A percentile compares a stretch with the other conserved stretches of the same genome.
These are phyloP conservation scores for Spinus olivaceus DNA, from an alignment of 2,797 vertebrate species.

Conservation along the genomic window DNA sequence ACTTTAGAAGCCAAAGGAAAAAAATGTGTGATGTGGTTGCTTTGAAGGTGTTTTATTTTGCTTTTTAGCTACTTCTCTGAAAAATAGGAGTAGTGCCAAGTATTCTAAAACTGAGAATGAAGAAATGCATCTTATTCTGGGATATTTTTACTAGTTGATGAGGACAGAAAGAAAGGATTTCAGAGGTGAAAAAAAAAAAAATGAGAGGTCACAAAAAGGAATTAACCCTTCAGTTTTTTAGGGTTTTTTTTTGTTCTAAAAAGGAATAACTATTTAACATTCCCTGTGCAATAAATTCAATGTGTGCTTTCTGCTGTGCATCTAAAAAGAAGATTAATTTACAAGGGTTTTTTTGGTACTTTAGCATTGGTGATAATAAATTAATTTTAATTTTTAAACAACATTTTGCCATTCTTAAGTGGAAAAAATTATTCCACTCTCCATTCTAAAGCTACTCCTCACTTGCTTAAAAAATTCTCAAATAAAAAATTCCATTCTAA, in stretches of 20 bases:
- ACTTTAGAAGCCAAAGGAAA: background rate
- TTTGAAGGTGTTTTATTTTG: conserved; percentile 18
- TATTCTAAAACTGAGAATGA: background rate
- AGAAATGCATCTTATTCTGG: background rate
- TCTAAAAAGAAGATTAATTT: background rate
- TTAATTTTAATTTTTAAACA: background rate
- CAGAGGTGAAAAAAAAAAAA: background rate
- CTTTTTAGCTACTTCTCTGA: background rate
- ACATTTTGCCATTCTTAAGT: background rate
- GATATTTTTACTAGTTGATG: background rate
- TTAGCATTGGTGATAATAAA: background rate
- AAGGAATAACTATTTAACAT: background rate
- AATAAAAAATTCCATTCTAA: background rate
- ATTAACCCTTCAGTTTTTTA: background rate
- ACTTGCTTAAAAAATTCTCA: background rate
- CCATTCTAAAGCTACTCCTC: background rate
- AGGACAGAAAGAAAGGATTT: background rate
- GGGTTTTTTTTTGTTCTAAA: background rate
- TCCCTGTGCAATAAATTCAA: background rate
- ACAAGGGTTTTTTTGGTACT: background rate
- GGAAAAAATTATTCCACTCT: background rate
- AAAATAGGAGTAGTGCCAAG: background rate
- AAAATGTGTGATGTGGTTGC: conserved; percentile 16
- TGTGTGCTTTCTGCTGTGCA: background rate
- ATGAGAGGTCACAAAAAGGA: background rate